These are phyloP conservation scores for Neodon shergylaensis DNA, from an alignment of 2,113 vertebrate species.

Conservation along the genomic window DNA sequence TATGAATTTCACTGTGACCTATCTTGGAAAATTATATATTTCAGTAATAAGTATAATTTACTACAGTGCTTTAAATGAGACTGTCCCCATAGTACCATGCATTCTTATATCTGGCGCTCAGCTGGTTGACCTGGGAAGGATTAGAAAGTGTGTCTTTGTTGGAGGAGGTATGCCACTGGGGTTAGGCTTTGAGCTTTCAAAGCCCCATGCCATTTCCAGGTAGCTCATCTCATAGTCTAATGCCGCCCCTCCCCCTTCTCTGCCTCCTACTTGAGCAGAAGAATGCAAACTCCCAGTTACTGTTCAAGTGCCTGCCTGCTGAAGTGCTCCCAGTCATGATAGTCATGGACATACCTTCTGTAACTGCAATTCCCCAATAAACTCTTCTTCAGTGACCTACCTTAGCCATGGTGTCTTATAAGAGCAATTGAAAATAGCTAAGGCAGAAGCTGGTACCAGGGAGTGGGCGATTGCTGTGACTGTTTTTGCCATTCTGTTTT, in stretches of 20 bases:
- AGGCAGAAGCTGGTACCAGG: background rate
- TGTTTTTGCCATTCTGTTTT: background rate
- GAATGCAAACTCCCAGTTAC: background rate
- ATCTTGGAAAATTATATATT: slow-evolving; percentile 21
- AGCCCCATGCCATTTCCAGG: no score
- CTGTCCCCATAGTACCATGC: rapidly evolving
- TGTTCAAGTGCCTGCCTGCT: background rate
- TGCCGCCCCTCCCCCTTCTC: background rate
- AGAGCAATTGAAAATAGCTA: background rate
- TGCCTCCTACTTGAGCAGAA: background rate
- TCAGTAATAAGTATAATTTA: slow-evolving; percentile 16
- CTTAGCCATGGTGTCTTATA: background rate
- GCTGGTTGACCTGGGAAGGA: background rate
- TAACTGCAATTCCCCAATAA: background rate
- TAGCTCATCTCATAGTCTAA: background rate
- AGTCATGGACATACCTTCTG: background rate
- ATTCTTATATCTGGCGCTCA: background rate
- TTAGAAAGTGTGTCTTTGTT: background rate
- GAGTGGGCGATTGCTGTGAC: no score
- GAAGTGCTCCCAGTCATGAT: background rate
- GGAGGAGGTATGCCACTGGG: background rate
- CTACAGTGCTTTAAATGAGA: background rate
- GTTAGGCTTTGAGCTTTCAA: background rate
- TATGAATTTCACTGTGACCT: slow-evolving; percentile 12
- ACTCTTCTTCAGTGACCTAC: background rate